Evolutionary conservation across 30 jellyfish, hydroid and myxozoan genomes (phyloP), one percentile per base, ranked within the genome.

Genomic region (Clytia hemisphaerica): DNA sequence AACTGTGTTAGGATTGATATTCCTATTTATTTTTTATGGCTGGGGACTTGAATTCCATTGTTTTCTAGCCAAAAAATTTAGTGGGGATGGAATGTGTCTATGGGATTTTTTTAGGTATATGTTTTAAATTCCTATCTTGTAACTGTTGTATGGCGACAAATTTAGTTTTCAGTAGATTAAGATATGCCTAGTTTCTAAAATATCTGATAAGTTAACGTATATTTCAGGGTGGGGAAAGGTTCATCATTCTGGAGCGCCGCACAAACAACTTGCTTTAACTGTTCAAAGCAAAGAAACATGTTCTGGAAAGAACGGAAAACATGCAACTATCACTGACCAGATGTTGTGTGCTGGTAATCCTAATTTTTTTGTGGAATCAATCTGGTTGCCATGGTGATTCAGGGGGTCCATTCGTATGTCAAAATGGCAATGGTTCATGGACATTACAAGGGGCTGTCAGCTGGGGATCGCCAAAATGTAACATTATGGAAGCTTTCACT

Each of bases 401-500:
- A 42, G 54, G 54, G 0, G 54, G 54, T 38, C 95, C 95, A 32
- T 59, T 76, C 0, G 78, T 73, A 35, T 85, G 95, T 75, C 49
- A 57, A 70, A 71, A 71, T 48, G 37, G 55, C 4, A 84, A 76
- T 53, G 95, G 95, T 14, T 62, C 72, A 30, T 85, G 95, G 95
- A 84, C 35, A 46, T 84, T 74, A 58, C 90, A 85, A 14, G 95
- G 95, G 55, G 80, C 77, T 34, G 90, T 88, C 7, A 85, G 95
- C 45, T 85, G 82, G 69, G 95, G 82, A 1, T 89, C 80, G 18
- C 79, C 65, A 65, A 58, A 69, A 48, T 85, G 95, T 86, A 85
- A 85, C 70, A 57, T 44, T 22, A 57, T 44, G 7, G 70, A 57
- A 31, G 75, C 82, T 36, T 85, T 76, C 69, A 85, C 95, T n/a